Evolutionary conservation across 2,888 invertebrate species (phyloP).

Genomic region (Baronia brevicornis): DNA sequence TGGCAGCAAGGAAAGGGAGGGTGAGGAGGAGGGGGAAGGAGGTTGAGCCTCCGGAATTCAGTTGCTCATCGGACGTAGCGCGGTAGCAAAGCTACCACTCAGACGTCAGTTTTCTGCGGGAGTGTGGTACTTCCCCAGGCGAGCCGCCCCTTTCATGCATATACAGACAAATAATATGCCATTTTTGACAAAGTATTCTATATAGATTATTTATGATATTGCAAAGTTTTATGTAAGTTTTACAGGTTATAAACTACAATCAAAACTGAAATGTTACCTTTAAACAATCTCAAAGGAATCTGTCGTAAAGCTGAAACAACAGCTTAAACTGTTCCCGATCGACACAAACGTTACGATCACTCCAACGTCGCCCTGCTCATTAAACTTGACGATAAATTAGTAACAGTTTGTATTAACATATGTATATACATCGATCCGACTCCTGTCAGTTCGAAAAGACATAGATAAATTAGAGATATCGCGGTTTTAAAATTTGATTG

Average conservation of each 20-base stretch:
- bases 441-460: conserved; percentile 39
- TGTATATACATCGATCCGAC: conserved; percentile 40
- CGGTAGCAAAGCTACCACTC: too few relatives aligned
- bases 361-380: conserved; percentile 29
- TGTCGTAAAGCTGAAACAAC: conserved; percentile 48
- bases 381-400: conserved; percentile 44
- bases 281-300: conserved; percentile 58
- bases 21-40: too few relatives aligned
- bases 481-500: conserved; percentile 37
- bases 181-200: too few relatives aligned
- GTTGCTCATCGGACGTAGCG: too few relatives aligned
- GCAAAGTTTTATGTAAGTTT: conserved; percentile 37
- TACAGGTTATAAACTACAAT: conserved; percentile 42
- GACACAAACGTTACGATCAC: conserved; percentile 39
- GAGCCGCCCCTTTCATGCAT: too few relatives aligned
- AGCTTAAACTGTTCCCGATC: conserved; percentile 43
- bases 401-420: conserved; percentile 43
- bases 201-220: conserved; percentile 27
- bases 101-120: too few relatives aligned
- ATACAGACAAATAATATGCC: too few relatives aligned
- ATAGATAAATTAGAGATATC: conserved; percentile 11
- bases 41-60: too few relatives aligned
- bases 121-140: too few relatives aligned
- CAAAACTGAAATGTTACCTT: conserved; percentile 50
- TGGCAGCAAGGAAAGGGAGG: too few relatives aligned